Evolutionary conservation across 2,888 invertebrate genomes (phyloP).

Genomic region (Tachina grossa): DNA sequence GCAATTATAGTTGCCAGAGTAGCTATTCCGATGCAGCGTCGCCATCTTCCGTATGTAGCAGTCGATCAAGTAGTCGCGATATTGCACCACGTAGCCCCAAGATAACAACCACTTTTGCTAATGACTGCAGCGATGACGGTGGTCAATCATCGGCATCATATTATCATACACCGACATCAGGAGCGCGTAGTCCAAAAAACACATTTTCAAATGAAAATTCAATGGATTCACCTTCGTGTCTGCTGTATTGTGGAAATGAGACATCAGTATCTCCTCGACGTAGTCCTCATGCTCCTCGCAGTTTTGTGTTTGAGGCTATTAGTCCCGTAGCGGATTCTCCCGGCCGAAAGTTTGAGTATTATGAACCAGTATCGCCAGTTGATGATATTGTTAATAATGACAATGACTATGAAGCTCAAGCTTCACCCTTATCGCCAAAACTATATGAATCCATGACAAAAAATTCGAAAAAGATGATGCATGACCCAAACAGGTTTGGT

Average conservation of each 20-base stretch:
- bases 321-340: constrained; percentile 77
- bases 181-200: constrained; percentile 74
- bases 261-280: constrained; percentile 73
- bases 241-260: constrained; percentile 73
- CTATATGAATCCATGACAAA: constrained; percentile 75
- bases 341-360: constrained; percentile 81
- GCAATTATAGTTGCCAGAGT: constrained; percentile 74
- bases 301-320: constrained; percentile 85
- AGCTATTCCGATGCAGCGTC: constrained; percentile 71
- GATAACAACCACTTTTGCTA: constrained; percentile 82
- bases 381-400: constrained; percentile 72
- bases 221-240: constrained; percentile 75
- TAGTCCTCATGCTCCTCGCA: constrained; percentile 85
- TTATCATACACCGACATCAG: constrained; percentile 80
- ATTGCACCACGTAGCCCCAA: constrained; percentile 82
- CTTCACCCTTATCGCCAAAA: constrained; percentile 74
- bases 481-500: constrained; percentile 63
- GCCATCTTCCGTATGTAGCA: constrained; percentile 59
- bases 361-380: constrained; percentile 81
- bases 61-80: constrained; percentile 72
- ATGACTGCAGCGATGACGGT: constrained; percentile 77
- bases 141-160: constrained; percentile 78
- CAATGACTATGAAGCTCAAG: constrained; percentile 73
- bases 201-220: constrained; percentile 76
- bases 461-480: constrained; percentile 75